Base-by-base conservation (phyloP, 2,888 invertebrate genomes). In the Orthosia cruda region DNA sequence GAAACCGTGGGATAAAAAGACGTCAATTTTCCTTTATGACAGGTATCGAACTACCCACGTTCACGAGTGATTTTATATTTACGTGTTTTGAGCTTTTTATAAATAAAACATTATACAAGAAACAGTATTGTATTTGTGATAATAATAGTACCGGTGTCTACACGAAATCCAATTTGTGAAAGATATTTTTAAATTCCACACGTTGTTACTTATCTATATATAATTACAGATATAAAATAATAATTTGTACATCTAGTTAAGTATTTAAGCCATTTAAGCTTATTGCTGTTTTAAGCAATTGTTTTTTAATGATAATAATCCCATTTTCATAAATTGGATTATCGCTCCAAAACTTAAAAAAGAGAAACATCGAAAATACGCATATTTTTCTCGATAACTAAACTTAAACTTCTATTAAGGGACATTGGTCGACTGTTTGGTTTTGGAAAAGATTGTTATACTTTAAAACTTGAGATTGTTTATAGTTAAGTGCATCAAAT, bases 1-100 rank as follows among this genome's bases (percentile, higher is more conserved):
- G 71, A 78, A 89, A 81, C 80, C 77, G 87, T 85, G 87, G 87
- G 85, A 80, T 84, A 76, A 71, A 78, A 77, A 80, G 66, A 80
- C 79, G 83, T 77, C 83, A 78, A 86, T 84, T 86, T 89, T 90
- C 87, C 85, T 85, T 87, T 89, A 89, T 82, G 91, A 91, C 92
- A 92, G 93, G 92, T 91, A 92, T 89, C 88, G 84, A 88, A 89
- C 87, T 91, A 91, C 89, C 91, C 90, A 90, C 89, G 88, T 87
- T 86, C 84, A 85, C 87, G 89, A 91, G 90, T 89, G 88, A 90
- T 92, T 92, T 87, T 86, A 85, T 87, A 87, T 81, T 87, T 86
- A 87, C 92, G 90, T 91, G 92, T 94, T 92, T 92, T 93, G 94
- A 95, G 95, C 95, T 96, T 96, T 95, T 95, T 95, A 94, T 94